A percentile compares a stretch with the other conserved stretches of the same genome.
These are phyloP conservation scores for Gambusia yucatana DNA, from an alignment of 2,797 vertebrate species.

Conservation along the genomic window DNA sequence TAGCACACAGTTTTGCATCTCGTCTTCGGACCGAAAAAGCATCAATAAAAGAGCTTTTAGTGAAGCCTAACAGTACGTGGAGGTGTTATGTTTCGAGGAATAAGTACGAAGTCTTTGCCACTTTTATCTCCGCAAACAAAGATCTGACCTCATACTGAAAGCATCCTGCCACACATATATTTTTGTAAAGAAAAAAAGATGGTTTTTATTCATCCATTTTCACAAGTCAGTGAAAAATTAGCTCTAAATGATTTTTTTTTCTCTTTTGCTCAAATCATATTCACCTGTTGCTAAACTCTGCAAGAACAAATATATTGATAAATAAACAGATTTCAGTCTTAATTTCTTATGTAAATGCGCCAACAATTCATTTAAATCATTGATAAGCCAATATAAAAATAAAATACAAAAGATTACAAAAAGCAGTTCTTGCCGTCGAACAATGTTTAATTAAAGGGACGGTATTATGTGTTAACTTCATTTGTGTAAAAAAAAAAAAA, in stretches of 20 bases:
- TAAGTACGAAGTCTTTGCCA: neutral
- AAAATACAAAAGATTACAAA: neutral
- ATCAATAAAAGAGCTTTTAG: neutral
- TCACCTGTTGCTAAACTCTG: neutral
- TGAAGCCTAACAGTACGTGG: neutral
- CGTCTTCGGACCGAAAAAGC: neutral
- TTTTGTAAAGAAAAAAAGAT: neutral
- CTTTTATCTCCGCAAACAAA: neutral
- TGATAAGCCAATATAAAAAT: neutral
- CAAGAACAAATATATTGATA: neutral
- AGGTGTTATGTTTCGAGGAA: neutral
- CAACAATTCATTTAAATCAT: neutral
- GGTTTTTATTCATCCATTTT: neutral
- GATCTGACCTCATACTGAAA: neutral
- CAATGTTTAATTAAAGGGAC: no score
- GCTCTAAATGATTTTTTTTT: neutral
- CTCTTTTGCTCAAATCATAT: neutral
- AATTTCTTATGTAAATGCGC: neutral
- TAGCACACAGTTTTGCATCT: neutral
- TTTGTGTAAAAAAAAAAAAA: no score
- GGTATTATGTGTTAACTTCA: no score
- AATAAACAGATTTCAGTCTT: neutral
- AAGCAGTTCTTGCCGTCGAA: no score
- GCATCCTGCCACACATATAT: neutral
- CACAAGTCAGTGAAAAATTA: neutral